These are phyloP conservation scores for Sebastes flavidus DNA, from an alignment of 2,797 vertebrate genomes.

Conservation along the genomic window DNA sequence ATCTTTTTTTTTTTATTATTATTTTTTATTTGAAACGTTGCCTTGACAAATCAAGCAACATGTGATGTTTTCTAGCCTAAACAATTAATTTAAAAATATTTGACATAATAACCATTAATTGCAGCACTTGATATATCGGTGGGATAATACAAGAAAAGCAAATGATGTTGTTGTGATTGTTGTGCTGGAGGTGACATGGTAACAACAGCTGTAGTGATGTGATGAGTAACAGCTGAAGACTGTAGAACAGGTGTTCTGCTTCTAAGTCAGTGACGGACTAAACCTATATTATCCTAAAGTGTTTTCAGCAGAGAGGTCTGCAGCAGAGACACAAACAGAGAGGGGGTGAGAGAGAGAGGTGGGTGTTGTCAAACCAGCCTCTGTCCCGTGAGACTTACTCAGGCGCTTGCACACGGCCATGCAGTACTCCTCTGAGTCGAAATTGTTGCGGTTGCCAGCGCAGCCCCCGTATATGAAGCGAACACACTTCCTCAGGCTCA, in stretches of 20 bases:
- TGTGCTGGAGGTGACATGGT: neutral
- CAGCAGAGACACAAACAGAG: slow-evolving; percentile 39
- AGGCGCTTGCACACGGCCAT: slow-evolving; percentile 96
- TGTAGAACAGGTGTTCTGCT: slow-evolving; percentile 7
- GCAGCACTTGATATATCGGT: neutral
- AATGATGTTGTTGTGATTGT: neutral
- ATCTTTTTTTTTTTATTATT: too few relatives aligned
- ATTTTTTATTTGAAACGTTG: neutral
- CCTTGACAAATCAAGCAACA: neutral
- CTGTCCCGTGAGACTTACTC: slow-evolving; percentile 87
- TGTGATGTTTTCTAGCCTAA: neutral
- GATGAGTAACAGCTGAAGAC: slow-evolving; percentile 23
- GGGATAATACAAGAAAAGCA: neutral
- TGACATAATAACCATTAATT: neutral
- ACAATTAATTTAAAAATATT: neutral
- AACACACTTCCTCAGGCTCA: slow-evolving; percentile 91
- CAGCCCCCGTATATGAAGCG: slow-evolving; percentile 98
- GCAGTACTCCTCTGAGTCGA: slow-evolving; percentile 99
- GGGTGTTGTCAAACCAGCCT: slow-evolving; percentile 25
- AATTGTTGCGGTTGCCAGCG: slow-evolving; percentile 99
- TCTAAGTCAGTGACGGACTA: neutral
- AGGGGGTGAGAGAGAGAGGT: neutral
- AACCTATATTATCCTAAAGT: neutral
- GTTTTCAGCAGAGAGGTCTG: slow-evolving; percentile 23
- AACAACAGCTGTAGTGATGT: neutral